These are phyloP conservation scores for Phaethon lepturus DNA, from an alignment of 2,113 vertebrate species.

Conservation along the genomic window DNA sequence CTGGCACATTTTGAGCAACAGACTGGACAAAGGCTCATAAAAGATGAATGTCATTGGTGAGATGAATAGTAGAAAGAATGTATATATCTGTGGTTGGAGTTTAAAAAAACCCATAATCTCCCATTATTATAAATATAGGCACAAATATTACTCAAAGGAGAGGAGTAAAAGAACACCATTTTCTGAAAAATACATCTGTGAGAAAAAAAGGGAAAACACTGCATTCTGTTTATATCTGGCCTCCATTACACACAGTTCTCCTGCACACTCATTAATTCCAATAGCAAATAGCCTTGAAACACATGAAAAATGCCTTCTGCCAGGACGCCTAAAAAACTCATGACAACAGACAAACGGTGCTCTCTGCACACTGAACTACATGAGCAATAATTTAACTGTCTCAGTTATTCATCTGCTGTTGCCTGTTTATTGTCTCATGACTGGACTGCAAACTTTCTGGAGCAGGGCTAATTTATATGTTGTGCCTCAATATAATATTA, in stretches of 20 bases:
- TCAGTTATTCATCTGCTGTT: not conserved
- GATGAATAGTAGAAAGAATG: not conserved
- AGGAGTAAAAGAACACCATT: fast-evolving
- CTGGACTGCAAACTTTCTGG: not conserved
- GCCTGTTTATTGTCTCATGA: not conserved
- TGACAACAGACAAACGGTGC: not conserved
- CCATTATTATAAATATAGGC: not conserved
- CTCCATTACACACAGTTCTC: not conserved
- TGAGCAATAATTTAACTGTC: not conserved
- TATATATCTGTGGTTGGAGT: not conserved
- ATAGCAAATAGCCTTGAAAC: not conserved
- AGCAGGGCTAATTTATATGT: not conserved
- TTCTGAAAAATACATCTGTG: not conserved
- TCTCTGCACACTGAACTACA: not conserved
- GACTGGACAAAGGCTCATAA: not conserved
- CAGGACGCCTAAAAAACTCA: not conserved
- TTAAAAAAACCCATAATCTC: not conserved
- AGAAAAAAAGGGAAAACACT: not conserved
- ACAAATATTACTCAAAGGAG: not conserved
- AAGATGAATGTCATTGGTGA: not conserved
- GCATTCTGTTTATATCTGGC: not conserved
- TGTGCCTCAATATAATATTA: not conserved
- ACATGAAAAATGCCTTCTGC: not conserved
- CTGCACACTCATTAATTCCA: not conserved
- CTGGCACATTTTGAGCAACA: not conserved